Base-by-base conservation (phyloP, 2,113 vertebrate genomes). In the Taxidea taxus region DNA sequence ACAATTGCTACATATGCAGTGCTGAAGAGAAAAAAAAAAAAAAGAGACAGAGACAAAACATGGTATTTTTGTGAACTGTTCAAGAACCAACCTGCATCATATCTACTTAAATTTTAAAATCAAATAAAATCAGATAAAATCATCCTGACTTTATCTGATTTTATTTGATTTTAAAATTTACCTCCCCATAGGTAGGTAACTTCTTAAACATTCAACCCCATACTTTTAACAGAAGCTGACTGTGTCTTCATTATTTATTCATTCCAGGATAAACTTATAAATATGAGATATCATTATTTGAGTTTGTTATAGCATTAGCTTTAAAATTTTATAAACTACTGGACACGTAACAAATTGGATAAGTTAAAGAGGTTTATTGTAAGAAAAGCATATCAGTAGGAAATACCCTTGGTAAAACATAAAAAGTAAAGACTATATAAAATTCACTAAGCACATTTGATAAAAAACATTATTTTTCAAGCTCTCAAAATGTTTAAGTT, bases 301-400 rank as follows among this genome's bases (percentile, higher is more conserved):
- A 47, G 16, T 91, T 96, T 94, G 16, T 93, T 96, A 60, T 74
- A 58, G 29, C 44, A 92, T 90, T 96, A 95, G 56, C 80, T 91
- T 98, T 96, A 97, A 96, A 95, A 47, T 95, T 95, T 92, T 90
- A 97, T 96, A 90, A 96, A 97, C 37, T 47, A 87, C 20, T 58
- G 58, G 92, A 82, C 44, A 94, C 7, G 6, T 88, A 64, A 49
- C 39, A 88, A 88, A 74, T 66, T 64, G 68, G 72, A 27, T 83
- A 92, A 62, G 29, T 64, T 95, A 94, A 78, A 25, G n/a, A 83
- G 13, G 3, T 39, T 91, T 70, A 70, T 87, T 88, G 12, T 94
- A 85, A 58, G 39, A 62, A 77, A 94, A 88, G 18, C 51, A 0
- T 74, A 49, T 89, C 23, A 37, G 42, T 66, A 74, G 75, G 23